Conservation (phyloP, 37 sponge, comb jelly and placozoan genomes). For the Diacarnus erythraeanus region DNA sequence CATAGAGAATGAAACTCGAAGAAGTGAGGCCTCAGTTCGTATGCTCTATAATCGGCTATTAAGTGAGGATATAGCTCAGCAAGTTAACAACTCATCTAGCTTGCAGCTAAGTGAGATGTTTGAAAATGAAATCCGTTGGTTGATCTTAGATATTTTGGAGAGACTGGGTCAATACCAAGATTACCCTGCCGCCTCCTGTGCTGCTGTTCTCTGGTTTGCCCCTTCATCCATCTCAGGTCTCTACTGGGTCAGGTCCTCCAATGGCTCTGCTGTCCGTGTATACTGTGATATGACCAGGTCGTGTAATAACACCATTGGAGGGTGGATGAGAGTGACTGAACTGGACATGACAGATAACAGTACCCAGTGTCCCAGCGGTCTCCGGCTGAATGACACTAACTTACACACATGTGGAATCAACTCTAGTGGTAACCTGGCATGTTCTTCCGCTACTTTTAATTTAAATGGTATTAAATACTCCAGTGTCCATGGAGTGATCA, state of each 20-base stretch:
- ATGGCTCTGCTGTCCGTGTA: background rate
- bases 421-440: background rate
- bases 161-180: background rate
- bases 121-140: background rate
- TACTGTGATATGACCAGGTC: conserved; percentile 35
- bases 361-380: conserved; percentile 9
- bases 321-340: conserved; percentile 23
- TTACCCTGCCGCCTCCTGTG: conserved; percentile 1
- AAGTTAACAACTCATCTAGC: too few species aligned
- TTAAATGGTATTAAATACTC: conserved; percentile 4
- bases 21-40: too few species aligned
- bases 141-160: background rate
- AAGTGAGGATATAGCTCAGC: too few species aligned
- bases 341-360: conserved; percentile 18
- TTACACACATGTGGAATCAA: background rate
- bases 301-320: conserved; percentile 7
- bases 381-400: background rate
- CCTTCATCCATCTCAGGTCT: conserved; percentile 11
- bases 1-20: too few species aligned
- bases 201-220: background rate
- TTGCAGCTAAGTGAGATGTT: too few species aligned
- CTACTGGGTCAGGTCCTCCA: conserved; percentile 13
- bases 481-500: conserved; percentile 27
- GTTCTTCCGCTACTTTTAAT: background rate
- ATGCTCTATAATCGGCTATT: too few species aligned